Conservation (phyloP, 2,113 vertebrate genomes). For the Falco punctatus region DNA sequence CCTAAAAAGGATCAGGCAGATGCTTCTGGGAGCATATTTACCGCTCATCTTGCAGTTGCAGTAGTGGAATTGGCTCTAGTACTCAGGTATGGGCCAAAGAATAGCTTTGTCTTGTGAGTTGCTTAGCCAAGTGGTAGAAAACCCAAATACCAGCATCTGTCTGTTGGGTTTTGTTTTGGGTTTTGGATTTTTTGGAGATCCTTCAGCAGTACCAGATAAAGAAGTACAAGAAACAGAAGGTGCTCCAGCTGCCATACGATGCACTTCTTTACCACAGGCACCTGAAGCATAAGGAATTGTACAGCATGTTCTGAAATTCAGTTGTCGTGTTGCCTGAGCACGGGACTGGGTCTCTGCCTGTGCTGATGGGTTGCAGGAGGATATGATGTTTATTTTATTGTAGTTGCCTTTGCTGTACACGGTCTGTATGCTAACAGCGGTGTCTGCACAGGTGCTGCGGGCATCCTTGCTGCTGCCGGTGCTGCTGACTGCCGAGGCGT, state of each 20-base stretch:
- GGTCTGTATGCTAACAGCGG: not conserved
- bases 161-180: not conserved
- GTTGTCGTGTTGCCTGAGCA: not conserved
- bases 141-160: rapidly evolving
- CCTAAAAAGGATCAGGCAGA: not conserved
- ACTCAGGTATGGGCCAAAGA: not conserved
- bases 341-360: not conserved
- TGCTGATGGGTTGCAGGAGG: rapidly evolving
- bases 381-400: not conserved
- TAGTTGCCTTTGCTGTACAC: not conserved
- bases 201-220: not conserved
- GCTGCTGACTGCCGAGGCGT: not conserved
- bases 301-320: not conserved
- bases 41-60: not conserved
- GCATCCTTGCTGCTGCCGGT: not conserved
- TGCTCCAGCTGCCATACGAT: not conserved
- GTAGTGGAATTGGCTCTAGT: not conserved
- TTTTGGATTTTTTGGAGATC: not conserved
- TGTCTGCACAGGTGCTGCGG: not conserved
- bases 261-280: not conserved
- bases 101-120: not conserved
- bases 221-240: not conserved
- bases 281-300: not conserved
- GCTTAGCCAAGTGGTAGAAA: not conserved
- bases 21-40: not conserved